Base-by-base conservation (phyloP, 2,113 vertebrate genomes). In the Peromyscus maniculatus region DNA sequence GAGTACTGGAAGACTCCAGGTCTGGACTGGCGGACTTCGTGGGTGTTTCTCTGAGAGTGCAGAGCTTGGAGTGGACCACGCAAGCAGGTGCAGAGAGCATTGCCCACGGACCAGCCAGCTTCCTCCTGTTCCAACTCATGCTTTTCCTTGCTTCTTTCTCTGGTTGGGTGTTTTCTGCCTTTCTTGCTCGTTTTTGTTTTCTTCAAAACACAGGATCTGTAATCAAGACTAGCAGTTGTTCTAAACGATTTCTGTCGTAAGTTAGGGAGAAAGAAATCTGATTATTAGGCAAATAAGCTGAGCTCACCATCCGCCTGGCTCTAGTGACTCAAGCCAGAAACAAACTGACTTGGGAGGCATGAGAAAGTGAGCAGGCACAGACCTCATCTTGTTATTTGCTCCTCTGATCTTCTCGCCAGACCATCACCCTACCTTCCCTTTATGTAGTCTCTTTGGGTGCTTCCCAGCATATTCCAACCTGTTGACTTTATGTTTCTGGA, bases 1-100 rank as follows among this genome's bases (percentile, higher is more conserved):
- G 97, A 98, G 95, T 97, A 98, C 86, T 91, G 96, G 87, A 98
- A 98, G 95, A 97, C 98, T 94, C 97, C 91, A 90, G 93, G 96
- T 94, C 93, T 97, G 93, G 97, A 71, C 87, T 89, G 96, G 97
- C 96, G 98, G 97, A 94, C 62, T 77, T 88, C 92, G 95, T 67
- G 62, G 89, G 7, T 97, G 93, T 96, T 97, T 28, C 93, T 94
- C 96, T 80, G 66, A 93, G 59, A 4, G 2, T 28, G 36, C 71
- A 33, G 87, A 96, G 79, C 93, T 74, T 97, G 93, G 74, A 59
- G 92, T 64, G 59, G 92, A 87, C 83, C 69, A 26, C 0, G 0
- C 22, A 69, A 0, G 2, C 66, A 69, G 74, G 75, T 91, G 78
- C 91, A 75, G 93, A 0, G 5, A 79, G 59, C 55, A 82, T 72